A percentile compares a stretch with the other conserved stretches of the same genome.
Evolutionary conservation across 64 coral and sea anemone species (phyloP).

Genomic region (Montipora foliosa): DNA sequence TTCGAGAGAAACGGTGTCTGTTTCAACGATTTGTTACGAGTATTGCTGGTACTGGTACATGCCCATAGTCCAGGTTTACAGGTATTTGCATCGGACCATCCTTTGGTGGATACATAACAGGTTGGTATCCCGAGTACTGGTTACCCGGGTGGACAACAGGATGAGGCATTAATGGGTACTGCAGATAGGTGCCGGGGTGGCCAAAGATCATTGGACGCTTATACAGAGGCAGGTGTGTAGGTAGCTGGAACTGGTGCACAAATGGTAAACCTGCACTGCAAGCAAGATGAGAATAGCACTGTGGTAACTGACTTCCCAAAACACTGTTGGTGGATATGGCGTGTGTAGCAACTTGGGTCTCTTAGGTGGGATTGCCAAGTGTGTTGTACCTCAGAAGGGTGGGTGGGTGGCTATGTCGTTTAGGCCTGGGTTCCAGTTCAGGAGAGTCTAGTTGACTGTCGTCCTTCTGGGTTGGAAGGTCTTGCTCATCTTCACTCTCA

Average conservation of each 20-base stretch:
- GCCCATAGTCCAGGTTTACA: not conserved
- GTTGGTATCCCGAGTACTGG: not conserved
- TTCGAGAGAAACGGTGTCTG: too few species aligned
- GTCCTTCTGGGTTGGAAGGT: too few species aligned
- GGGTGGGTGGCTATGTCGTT: conserved; percentile 14
- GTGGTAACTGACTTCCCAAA: not conserved
- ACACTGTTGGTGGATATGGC: not conserved
- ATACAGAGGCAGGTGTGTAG: not conserved
- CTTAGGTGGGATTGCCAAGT: conserved; percentile 11
- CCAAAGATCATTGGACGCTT: not conserved
- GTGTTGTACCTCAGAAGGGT: conserved; percentile 15
- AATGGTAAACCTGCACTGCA: not conserved
- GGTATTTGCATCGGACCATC: not conserved
- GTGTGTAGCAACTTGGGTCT: not conserved
- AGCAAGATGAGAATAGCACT: not conserved
- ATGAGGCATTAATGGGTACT: not conserved
- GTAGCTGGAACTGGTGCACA: not conserved
- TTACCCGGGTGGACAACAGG: conserved; percentile 3
- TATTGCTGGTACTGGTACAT: not conserved
- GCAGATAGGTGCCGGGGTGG: not conserved
- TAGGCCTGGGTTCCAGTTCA: not conserved
- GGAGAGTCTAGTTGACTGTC: not conserved
- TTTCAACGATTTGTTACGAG: not conserved
- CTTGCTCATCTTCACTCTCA: too few species aligned
- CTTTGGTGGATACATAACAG: not conserved